A percentile compares a stretch with the other conserved stretches of the same genome.
These are phyloP conservation scores for Nipponacmea schrenckii DNA, from an alignment of 2,888 invertebrate species.

Conservation along the genomic window DNA sequence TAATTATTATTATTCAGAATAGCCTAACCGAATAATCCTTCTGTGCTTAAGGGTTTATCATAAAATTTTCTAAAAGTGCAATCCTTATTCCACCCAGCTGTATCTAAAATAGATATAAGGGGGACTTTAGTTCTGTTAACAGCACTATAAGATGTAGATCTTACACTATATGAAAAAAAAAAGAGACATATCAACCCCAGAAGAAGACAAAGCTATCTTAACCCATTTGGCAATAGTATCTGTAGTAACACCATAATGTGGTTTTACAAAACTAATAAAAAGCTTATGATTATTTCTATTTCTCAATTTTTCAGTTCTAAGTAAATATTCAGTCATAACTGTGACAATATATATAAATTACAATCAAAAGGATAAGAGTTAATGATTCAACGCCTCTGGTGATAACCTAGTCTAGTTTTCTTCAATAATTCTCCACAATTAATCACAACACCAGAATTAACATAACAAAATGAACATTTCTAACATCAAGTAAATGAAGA, in stretches of 20 bases:
- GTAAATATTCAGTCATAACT: conserved; percentile 9
- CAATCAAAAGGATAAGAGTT: conserved; percentile 1
- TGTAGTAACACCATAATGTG: conserved; percentile 27
- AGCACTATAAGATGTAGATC: conserved; percentile 4
- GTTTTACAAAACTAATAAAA: conserved; percentile 31
- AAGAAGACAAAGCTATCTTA: conserved; percentile 19
- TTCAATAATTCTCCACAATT: conserved; percentile 23
- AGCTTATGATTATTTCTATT: conserved; percentile 13
- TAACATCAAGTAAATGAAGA: conserved; percentile 17
- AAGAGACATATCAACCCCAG: conserved; percentile 23
- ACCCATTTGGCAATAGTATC: conserved; percentile 37
- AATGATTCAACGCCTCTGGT: neutral
- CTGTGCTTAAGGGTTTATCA: neutral
- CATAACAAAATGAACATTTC: conserved; percentile 15
- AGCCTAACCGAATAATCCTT: neutral
- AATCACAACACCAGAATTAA: conserved; percentile 10
- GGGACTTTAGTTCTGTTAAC: conserved; percentile 6
- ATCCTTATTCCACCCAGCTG: conserved; percentile 6
- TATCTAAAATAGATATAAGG: conserved; percentile 4
- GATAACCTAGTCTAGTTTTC: conserved; percentile 21
- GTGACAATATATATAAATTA: conserved; percentile 13
- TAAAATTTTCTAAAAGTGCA: conserved; percentile 6
- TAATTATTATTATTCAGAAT: neutral
- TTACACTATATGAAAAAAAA: conserved; percentile 30
- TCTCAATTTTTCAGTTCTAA: conserved; percentile 13